Evolutionary conservation across 1,140 invertebrate species (phyloP), one percentile per base, ranked within the genome.

Genomic region (Drosophila pachea): DNA sequence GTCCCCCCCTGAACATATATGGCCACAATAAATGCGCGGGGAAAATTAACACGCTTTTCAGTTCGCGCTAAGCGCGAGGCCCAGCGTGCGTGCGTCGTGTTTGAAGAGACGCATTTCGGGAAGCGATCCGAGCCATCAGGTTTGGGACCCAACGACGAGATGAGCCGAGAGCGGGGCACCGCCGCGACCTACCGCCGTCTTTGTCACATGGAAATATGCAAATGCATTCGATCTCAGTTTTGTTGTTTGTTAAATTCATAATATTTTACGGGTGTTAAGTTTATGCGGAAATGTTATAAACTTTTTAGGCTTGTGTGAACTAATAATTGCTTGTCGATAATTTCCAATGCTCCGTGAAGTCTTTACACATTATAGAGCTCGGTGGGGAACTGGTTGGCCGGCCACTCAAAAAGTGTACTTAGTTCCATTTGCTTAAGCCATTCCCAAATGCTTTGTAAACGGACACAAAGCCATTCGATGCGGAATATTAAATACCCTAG

Each of bases 41-140:
- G 81, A 84, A 84, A 84, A 84, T 84, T 84, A 84, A 84, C 81
- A 84, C 81, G 81, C 81, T 86, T 84, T 84, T 84, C 81, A 78
- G 81, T 84, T 84, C 79, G 86, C 81, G 79, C 76, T 78, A 40
- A 42, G 14, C 53, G 50, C 52, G 22, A 52, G 16, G 3, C 5
- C 11, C 36, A 54, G 16, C 55, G 22, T 49, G 56, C 68, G 76
- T 58, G 75, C 65, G 59, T 73, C 53, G 54, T 52, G 16, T 53
- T 60, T 69, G 42, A 54, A 72, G 47, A 52, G 29, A 36, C 53
- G 56, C 48, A 49, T 29, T n/a, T 48, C 48, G 60, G 43, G 36
- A 52, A 69, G 53, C 58, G 54, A 2, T 22, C 3, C 22, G 22
- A 22, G 58, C 53, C 63, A 59, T n/a, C 4, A 12, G 40, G 5